Base-by-base conservation (phyloP, 2,888 invertebrate genomes). In the Torymus tubicola region DNA sequence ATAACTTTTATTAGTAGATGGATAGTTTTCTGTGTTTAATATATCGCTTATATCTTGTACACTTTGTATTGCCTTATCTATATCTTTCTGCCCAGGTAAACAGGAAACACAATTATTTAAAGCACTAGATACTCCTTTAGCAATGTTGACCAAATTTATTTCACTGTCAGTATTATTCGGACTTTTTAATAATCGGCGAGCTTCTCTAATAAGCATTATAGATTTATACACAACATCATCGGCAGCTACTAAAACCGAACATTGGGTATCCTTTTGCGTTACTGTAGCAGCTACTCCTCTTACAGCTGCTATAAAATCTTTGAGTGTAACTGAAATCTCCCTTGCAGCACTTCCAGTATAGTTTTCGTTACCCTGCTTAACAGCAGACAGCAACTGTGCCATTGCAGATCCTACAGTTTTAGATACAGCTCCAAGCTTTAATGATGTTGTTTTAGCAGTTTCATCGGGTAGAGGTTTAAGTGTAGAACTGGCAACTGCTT, bases 31-130 rank as follows among this genome's bases (percentile, higher is more conserved):
- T 90, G 93, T 93, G 84, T 94, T 94, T 21, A 97, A 92, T 13
- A 95, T 93, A 85, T 96, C 94, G 69, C 95, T 93, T 63, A 95
- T 93, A 85, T 96, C 95, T 81, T 94, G 95, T 84, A 98, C 97
- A 85, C 94, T 95, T 83, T 95, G 94, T 85, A 98, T 94, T 0
- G 97, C 97, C 21, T 95, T 94, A 89, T 99, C 98, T n/a, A 99
- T 95, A 88, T 98, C 98, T 74, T 95, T 94, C 90, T 98, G 98
- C 0, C 98, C 98, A 0, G 99, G 98, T 63, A 99, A 93, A 83
- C 97, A 96, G 84, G 96, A 95, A 73, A 98, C 94, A 84, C 95
- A 95, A 84, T 93, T 93, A 85, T 94, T 94, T 72, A 95, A 90
- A 0, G 92, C 91, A 80, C 87, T 89, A 0, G 93, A 93, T 0